These are phyloP conservation scores for Romanomermis culicivorax DNA, from an alignment of 2,888 invertebrate species.

Conservation along the genomic window DNA sequence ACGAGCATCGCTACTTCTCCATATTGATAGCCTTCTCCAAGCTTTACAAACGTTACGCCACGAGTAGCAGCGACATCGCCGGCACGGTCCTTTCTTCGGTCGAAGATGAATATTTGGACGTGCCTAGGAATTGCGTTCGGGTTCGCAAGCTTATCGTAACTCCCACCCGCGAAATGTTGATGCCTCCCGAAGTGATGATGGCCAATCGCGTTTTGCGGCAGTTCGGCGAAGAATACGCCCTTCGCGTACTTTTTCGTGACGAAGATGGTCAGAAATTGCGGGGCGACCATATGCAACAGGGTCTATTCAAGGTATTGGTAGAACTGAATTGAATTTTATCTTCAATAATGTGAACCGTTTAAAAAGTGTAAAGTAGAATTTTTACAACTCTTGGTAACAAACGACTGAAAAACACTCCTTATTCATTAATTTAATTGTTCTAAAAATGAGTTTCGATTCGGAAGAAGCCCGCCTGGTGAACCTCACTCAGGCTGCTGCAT, in stretches of 20 bases:
- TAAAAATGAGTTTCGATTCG: too few relatives aligned
- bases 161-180: slow-evolving; percentile 21
- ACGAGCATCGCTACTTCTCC: neutral
- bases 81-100: neutral
- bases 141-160: slow-evolving; percentile 20
- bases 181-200: slow-evolving; percentile 26
- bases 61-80: neutral
- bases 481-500: too few relatives aligned
- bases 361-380: too few relatives aligned
- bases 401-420: too few relatives aligned
- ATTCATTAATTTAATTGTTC: too few relatives aligned
- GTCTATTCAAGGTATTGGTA: neutral
- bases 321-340: too few relatives aligned
- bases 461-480: too few relatives aligned
- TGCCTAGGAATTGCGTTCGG: slow-evolving; percentile 2
- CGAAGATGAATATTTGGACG: neutral
- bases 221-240: slow-evolving; percentile 19
- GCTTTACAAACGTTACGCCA: neutral
- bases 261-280: neutral
- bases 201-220: slow-evolving; percentile 23
- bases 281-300: neutral
- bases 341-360: too few relatives aligned
- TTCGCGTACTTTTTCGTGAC: slow-evolving; percentile 11
- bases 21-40: slow-evolving; percentile 2
- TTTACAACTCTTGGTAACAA: too few relatives aligned